Base-by-base conservation (phyloP, 2,888 invertebrate genomes). In the Celastrina argiolus region DNA sequence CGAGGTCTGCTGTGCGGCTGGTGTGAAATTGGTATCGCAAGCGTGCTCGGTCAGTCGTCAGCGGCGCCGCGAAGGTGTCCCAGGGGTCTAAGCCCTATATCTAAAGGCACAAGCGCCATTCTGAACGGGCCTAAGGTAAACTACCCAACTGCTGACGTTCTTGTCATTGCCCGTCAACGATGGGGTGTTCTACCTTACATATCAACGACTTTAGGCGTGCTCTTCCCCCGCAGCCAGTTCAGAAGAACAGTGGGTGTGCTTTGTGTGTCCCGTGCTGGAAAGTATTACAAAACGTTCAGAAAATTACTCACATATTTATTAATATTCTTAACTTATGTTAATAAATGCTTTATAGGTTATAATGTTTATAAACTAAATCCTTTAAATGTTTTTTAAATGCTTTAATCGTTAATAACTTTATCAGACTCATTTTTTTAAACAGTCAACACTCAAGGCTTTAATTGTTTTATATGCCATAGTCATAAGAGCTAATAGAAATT, bases 151-250 rank as follows among this genome's bases (percentile, higher is more conserved):
- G 51, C 26, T 51, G 22, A 51, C 51, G 26, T 36, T 51, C 18
- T 18, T 18, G 18, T 18, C 4, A 51, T 4, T 22, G 5, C 22
- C 16, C 3, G 22, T 51, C 51, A 51, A 51, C 51, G 22, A 51
- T 22, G 14, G 51, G 22, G 51, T 45, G 45, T 26, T 51, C 31
- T 31, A 26, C 41, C 78, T 89, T 80, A 92, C 92, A 91, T 88
- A 69, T 89, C 87, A 63, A 92, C 90, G 68, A 93, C 92, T 87
- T 93, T 94, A n/a, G 94, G 93, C 34, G 94, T 93, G 76, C 94
- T 94, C 80, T 94, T 94, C 70, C 96, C 96, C 93, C 96, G 94
- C 68, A 96, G 90, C 96, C 96, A 96, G 85, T 96, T 96, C 71
- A 96, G 85, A 63, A 96, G 92, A 70, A 95, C 95, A 72, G 95